Conservation (phyloP, 2,888 invertebrate species). For the Pyrgus malvae region DNA sequence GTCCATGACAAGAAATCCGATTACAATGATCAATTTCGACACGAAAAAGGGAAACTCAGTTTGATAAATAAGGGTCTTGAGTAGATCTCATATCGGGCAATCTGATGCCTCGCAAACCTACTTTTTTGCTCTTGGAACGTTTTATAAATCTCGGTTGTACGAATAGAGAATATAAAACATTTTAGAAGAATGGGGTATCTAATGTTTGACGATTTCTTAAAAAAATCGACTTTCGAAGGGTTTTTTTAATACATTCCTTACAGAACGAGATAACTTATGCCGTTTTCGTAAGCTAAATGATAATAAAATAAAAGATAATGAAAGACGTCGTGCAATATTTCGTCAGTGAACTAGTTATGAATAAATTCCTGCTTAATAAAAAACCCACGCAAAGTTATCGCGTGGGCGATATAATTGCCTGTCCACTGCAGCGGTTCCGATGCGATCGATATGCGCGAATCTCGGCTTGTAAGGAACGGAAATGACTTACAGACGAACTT, state of each 20-base stretch:
- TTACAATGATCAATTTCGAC: neutral
- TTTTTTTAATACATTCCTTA: neutral
- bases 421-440: slow-evolving; percentile 34
- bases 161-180: neutral
- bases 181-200: neutral
- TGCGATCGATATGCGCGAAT: slow-evolving; percentile 29
- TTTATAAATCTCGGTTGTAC: slow-evolving; percentile 7
- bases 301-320: slow-evolving; percentile 14
- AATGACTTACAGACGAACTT: slow-evolving; percentile 2
- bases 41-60: neutral
- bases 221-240: neutral
- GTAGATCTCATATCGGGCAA: slow-evolving; percentile 5
- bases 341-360: slow-evolving; percentile 32
- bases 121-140: slow-evolving; percentile 14
- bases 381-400: slow-evolving; percentile 44
- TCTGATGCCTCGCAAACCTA: slow-evolving; percentile 1
- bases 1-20: neutral
- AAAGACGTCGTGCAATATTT: slow-evolving; percentile 9
- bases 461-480: slow-evolving; percentile 2
- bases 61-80: slow-evolving; percentile 21
- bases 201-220: neutral
- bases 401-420: slow-evolving; percentile 35
- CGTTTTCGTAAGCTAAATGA: neutral
- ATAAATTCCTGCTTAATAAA: slow-evolving; percentile 37
- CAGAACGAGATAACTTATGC: slow-evolving; percentile 4